Base-by-base conservation (phyloP, 2,797 vertebrate genomes). In the Hoplostethus atlanticus region DNA sequence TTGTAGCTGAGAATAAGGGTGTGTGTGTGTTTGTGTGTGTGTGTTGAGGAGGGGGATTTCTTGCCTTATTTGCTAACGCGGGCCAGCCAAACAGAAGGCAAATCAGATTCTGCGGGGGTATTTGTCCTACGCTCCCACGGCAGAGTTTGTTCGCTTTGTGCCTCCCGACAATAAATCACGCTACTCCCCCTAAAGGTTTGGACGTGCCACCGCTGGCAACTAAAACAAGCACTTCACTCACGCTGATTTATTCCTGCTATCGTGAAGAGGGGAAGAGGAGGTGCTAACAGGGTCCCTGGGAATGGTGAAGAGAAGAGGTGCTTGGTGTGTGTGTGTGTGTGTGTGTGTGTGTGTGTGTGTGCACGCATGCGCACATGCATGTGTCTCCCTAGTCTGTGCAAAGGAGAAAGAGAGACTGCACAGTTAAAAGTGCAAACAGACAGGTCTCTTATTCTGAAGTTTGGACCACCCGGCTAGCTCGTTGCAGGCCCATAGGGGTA, bases 211-310 rank as follows among this genome's bases (percentile, higher is more conserved):
- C 75, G 71, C 85, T 90, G 88, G 87, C 80, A 91, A 83, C 87
- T 88, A 89, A 92, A 92, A 93, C 90, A 92, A 92, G 88, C 83
- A 77, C 90, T 91, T 93, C 86, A 85, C 85, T 91, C 89, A 83
- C 70, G 83, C 81, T 92, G 86, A 94, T 94, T 93, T 94, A 94
- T 94, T 92, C 89, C 70, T 84, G 80, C 90, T 79, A 81, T 85
- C 80, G 77, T 83, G 77, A 85, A 81, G 71, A 90, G 72, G 72
- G 84, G 80, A 76, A 77, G 77, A 87, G 78, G 85, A 90, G 90
- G 83, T 90, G 85, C 88, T 92, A 92, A 93, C 92, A 91, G 89
- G 90, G 76, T 93, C 91, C 86, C 68, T 57, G 77, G 86, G 92
- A 89, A 90, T 71, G 73, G 77, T 77, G 75, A 65, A 61, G 74